Evolutionary conservation across 2,797 vertebrate genomes (phyloP).

Genomic region (Mionectes olivaceus): DNA sequence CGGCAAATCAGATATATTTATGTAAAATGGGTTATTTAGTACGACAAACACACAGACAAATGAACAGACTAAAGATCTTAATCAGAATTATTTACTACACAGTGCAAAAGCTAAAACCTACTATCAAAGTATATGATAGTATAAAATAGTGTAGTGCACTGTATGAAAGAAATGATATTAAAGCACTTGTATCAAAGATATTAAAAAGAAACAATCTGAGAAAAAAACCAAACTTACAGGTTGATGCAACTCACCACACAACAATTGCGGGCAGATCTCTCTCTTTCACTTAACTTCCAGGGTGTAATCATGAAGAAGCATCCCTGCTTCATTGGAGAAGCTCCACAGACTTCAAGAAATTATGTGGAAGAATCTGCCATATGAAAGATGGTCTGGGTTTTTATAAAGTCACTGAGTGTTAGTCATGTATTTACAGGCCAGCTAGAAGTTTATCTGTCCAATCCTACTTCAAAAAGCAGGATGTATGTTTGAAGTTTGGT

Average conservation of each 20-base stretch:
- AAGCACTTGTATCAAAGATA: neutral
- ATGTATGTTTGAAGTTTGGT: neutral
- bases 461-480: neutral
- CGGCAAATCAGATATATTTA: neutral
- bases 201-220: neutral
- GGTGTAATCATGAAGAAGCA: neutral
- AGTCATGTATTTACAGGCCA: neutral
- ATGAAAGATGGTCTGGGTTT: neutral
- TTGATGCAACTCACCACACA: neutral
- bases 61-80: neutral
- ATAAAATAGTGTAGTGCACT: neutral
- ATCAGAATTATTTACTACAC: neutral
- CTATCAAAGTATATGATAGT: neutral
- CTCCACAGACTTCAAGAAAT: neutral
- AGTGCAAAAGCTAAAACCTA: neutral
- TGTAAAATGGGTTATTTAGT: neutral
- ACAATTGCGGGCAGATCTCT: neutral
- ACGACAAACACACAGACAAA: neutral
- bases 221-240: neutral
- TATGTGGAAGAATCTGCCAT: neutral
- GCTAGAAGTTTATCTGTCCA: neutral
- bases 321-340: neutral
- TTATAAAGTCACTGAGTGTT: neutral
- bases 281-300: neutral
- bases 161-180: neutral